Conservation (phyloP, 1,140 invertebrate genomes). For the Ganaspis sp. region DNA sequence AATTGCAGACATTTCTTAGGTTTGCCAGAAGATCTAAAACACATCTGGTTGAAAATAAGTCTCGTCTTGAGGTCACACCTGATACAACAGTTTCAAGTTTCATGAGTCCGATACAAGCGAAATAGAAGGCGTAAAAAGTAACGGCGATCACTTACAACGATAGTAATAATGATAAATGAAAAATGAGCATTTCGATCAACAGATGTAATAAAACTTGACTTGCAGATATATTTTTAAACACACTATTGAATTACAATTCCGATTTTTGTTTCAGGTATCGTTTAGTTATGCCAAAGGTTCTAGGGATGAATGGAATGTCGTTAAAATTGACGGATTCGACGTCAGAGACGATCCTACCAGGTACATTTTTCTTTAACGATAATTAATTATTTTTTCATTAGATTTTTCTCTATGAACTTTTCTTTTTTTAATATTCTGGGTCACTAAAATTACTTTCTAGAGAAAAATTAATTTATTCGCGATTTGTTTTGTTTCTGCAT, state of each 20-base stretch:
- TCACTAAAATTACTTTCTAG: too few relatives aligned
- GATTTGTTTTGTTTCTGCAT: too few relatives aligned
- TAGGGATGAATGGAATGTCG: constrained; percentile 91
- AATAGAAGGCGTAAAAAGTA: not conserved
- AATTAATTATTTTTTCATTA: constrained; percentile 34
- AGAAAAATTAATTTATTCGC: too few relatives aligned
- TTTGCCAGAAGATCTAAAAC: constrained; percentile 1
- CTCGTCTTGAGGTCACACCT: constrained; percentile 2
- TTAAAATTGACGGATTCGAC: constrained; percentile 92
- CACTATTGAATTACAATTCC: not conserved
- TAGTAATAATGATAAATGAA: not conserved
- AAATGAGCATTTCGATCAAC: not conserved
- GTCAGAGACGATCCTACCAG: constrained; percentile 91
- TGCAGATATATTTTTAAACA: not conserved
- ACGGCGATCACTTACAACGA: not conserved
- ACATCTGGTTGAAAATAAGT: constrained; percentile 2
- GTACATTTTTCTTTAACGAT: constrained; percentile 74
- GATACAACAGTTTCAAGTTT: constrained; percentile 29
- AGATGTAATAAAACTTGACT: not conserved
- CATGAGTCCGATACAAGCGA: constrained; percentile 23
- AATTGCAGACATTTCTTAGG: not conserved
- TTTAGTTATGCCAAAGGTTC: constrained; percentile 92
- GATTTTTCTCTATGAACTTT: too few relatives aligned
- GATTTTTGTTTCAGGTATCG: constrained; percentile 83
- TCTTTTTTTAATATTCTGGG: too few relatives aligned